A percentile compares a stretch with the other conserved stretches of the same genome.
Conservation (phyloP, 2,797 vertebrate genomes). For the Threskiornis aethiopicus region DNA sequence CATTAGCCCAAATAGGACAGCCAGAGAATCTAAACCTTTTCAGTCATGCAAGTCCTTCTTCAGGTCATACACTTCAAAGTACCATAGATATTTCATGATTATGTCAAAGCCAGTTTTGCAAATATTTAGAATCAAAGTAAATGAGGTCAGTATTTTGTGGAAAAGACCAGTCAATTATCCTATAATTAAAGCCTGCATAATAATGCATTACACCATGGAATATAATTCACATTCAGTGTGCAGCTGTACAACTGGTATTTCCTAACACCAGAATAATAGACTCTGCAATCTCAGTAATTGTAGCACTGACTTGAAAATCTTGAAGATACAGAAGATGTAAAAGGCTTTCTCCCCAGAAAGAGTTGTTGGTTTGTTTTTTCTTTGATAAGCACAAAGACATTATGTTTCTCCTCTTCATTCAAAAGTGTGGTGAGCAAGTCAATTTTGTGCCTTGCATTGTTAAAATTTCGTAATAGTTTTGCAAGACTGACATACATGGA, state of each 20-base stretch:
- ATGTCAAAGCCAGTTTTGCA: constrained; percentile 45
- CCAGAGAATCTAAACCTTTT: background rate
- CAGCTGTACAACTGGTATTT: constrained; percentile 55
- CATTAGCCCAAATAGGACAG: background rate
- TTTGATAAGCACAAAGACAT: constrained; percentile 22
- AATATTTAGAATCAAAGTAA: constrained; percentile 65
- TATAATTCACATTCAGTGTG: constrained; percentile 46
- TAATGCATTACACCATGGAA: constrained; percentile 51
- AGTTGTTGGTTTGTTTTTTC: background rate
- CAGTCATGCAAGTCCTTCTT: background rate
- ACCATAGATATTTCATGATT: constrained; percentile 14
- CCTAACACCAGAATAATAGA: constrained; percentile 48
- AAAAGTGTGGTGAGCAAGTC: background rate
- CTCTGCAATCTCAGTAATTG: constrained; percentile 51
- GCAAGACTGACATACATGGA: background rate
- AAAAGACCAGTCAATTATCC: constrained; percentile 58
- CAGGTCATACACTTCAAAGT: background rate
- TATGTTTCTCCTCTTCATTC: background rate
- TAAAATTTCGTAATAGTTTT: constrained; percentile 31
- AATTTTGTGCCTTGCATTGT: background rate
- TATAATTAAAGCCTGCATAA: constrained; percentile 56
- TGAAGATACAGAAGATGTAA: background rate
- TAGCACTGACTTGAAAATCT: constrained; percentile 11
- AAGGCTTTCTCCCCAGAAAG: background rate
- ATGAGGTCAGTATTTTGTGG: constrained; percentile 60